A percentile compares a stretch with the other conserved stretches of the same genome.
These are phyloP conservation scores for Percina caprodes DNA, from an alignment of 2,113 vertebrate species.

Conservation along the genomic window DNA sequence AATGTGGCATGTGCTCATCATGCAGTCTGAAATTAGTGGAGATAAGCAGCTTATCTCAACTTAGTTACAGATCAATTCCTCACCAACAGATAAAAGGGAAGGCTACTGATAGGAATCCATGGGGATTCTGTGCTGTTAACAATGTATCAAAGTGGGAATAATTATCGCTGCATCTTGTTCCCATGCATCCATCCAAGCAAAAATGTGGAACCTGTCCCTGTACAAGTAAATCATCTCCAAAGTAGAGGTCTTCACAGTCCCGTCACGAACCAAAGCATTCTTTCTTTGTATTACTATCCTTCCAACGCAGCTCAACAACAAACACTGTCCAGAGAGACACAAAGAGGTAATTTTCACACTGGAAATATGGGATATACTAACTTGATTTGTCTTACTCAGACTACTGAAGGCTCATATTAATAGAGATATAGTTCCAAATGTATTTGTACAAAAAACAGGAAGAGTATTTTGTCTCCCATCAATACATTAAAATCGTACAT, in stretches of 20 bases:
- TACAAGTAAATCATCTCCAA: too few relatives aligned
- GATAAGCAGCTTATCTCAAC: constrained; percentile 53
- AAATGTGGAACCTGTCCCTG: not conserved
- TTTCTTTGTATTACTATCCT: too few relatives aligned
- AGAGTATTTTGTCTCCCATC: too few relatives aligned
- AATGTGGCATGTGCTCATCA: constrained; percentile 22
- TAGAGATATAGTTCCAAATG: not conserved
- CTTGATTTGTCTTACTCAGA: too few relatives aligned
- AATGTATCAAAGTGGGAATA: constrained; percentile 7
- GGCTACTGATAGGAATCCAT: not conserved
- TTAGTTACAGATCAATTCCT: constrained; percentile 26
- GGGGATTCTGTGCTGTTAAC: constrained; percentile 15
- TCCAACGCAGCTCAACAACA: not conserved
- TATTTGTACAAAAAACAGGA: not conserved
- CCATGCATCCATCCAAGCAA: not conserved
- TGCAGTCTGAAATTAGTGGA: constrained; percentile 45
- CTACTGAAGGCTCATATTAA: not conserved
- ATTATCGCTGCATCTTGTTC: constrained; percentile 2
- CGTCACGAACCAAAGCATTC: too few relatives aligned
- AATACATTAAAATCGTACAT: too few relatives aligned
- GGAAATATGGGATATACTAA: too few relatives aligned
- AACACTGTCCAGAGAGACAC: too few relatives aligned
- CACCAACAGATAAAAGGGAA: constrained; percentile 13
- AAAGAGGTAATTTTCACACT: too few relatives aligned
- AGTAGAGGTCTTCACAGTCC: too few relatives aligned